Conservation (phyloP, 2,797 vertebrate genomes). For the Hippocampus kuda region DNA sequence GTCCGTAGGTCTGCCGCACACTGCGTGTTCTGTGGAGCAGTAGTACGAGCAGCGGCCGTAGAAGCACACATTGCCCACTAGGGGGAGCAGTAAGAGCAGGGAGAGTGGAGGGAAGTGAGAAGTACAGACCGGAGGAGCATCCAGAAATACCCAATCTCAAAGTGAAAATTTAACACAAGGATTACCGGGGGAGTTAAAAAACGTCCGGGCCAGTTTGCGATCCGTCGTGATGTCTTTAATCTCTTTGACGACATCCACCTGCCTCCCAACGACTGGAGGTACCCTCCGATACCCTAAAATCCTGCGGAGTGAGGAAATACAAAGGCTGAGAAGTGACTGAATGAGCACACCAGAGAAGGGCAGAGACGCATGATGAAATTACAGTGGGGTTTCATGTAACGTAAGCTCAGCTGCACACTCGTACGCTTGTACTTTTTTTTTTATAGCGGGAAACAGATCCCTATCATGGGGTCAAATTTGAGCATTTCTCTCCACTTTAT, state of each 20-base stretch:
- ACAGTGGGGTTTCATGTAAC: constrained; percentile 5
- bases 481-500: background rate
- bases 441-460: background rate
- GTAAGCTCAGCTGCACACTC: background rate
- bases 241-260: constrained; percentile 72
- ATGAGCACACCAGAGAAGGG: constrained; percentile 3
- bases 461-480: background rate
- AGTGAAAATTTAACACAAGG: background rate
- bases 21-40: constrained; percentile 79
- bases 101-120: background rate
- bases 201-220: constrained; percentile 71
- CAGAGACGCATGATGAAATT: background rate
- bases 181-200: constrained; percentile 77
- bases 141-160: background rate
- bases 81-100: constrained; percentile 36
- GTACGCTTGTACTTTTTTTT: background rate
- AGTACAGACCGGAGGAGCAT: background rate
- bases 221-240: constrained; percentile 74
- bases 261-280: constrained; percentile 71
- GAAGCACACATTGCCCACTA: constrained; percentile 80
- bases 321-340: background rate
- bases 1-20: constrained; percentile 70
- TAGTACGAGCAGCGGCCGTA: constrained; percentile 83
- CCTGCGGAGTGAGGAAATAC: constrained; percentile 41
- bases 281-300: constrained; percentile 76